Percentiles rank a stretch among this genome's conserved stretches.
These are phyloP conservation scores for Drusus annulatus DNA, from an alignment of 1,140 invertebrate genomes.

Conservation along the genomic window DNA sequence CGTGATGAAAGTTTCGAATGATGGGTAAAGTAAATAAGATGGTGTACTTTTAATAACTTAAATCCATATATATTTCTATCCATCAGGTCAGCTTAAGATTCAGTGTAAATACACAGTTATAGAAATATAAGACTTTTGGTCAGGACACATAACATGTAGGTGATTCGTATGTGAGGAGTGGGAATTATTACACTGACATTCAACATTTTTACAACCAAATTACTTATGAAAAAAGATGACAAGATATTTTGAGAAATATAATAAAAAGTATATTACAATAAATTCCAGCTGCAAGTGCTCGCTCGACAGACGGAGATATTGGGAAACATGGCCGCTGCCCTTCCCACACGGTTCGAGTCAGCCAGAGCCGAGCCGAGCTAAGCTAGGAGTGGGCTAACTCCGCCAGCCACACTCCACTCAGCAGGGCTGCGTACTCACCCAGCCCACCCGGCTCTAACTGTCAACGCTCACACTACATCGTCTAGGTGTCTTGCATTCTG, in stretches of 20 bases:
- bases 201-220: constrained; percentile 71
- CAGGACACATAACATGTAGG: constrained; percentile 74
- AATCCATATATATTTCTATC: constrained; percentile 76
- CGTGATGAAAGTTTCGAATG: constrained; percentile 8
- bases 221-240: constrained; percentile 60
- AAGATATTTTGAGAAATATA: constrained; percentile 59
- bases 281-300: constrained; percentile 45
- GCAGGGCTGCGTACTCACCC: too few relatives aligned
- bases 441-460: too few relatives aligned
- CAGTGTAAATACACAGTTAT: constrained; percentile 74
- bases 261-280: constrained; percentile 59
- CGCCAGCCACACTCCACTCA: not conserved
- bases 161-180: constrained; percentile 66
- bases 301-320: constrained; percentile 35
- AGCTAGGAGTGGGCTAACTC: too few relatives aligned
- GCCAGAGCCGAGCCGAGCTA: too few relatives aligned
- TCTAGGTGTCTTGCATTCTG: constrained; percentile 49
- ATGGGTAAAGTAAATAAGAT: constrained; percentile 67
- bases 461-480: not conserved
- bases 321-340: constrained; percentile 26
- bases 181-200: constrained; percentile 65
- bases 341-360: too few relatives aligned
- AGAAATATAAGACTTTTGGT: constrained; percentile 68
- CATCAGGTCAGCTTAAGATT: constrained; percentile 75
- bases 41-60: constrained; percentile 75